These are phyloP conservation scores for Cyclophora punctaria DNA, from an alignment of 2,888 invertebrate genomes.

Conservation along the genomic window DNA sequence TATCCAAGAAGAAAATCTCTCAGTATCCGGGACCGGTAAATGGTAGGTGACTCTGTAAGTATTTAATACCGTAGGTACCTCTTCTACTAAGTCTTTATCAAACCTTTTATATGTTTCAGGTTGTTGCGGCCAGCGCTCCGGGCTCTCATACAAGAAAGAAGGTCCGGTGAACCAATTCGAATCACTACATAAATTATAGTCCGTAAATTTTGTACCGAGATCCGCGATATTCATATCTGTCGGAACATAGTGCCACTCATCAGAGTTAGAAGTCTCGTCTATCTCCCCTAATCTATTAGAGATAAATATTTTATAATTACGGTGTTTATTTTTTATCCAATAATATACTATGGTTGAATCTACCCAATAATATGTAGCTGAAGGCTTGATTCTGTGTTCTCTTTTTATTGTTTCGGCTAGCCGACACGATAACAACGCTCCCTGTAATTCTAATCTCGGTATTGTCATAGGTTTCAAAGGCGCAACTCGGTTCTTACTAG, in stretches of 20 bases:
- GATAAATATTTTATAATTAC: constrained; percentile 6
- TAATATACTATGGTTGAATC: constrained; percentile 8
- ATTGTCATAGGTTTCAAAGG: background rate
- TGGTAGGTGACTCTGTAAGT: background rate
- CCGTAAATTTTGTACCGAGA: background rate
- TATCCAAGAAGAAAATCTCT: constrained; percentile 4
- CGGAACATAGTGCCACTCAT: constrained; percentile 8
- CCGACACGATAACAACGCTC: constrained; percentile 1
- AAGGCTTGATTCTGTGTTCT: constrained; percentile 3
- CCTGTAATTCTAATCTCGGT: constrained; percentile 3
- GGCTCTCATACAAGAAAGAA: background rate
- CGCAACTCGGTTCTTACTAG: constrained; percentile 3
- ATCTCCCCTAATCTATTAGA: constrained; percentile 12
- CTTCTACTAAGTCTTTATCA: background rate
- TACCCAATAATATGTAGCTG: constrained; percentile 4
- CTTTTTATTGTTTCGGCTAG: constrained; percentile 1
- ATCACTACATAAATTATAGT: background rate
- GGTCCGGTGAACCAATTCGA: background rate
- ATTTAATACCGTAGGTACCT: background rate
- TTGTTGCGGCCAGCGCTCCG: background rate
- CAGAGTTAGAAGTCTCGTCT: constrained; percentile 4
- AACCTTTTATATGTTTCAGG: background rate
- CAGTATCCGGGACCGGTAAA: constrained; percentile 1
- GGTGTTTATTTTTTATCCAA: constrained; percentile 4
- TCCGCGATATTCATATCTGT: constrained; percentile 4